Evolutionary conservation across 2,113 vertebrate species (phyloP).

Genomic region (Carollia perspicillata): DNA sequence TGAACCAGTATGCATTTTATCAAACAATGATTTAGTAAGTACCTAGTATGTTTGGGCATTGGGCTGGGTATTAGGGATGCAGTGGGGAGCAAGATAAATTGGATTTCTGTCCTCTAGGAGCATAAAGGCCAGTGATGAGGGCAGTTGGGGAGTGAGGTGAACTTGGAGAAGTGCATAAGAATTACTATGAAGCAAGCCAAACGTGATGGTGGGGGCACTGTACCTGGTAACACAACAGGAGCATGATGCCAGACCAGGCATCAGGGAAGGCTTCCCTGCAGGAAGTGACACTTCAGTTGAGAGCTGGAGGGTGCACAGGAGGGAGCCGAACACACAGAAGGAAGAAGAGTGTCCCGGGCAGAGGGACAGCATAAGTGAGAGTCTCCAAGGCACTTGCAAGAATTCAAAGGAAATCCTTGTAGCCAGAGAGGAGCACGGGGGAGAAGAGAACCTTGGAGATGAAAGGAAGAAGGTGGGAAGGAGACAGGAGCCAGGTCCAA

Average conservation of each 20-base stretch:
- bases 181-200: neutral
- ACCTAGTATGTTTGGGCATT: neutral
- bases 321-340: slow-evolving; percentile 33
- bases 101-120: neutral
- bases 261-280: slow-evolving; percentile 11
- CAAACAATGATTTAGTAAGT: neutral
- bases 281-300: slow-evolving; percentile 41
- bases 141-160: neutral
- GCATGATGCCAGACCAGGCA: neutral
- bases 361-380: slow-evolving; percentile 18
- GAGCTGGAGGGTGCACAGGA: neutral
- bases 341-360: slow-evolving; percentile 22
- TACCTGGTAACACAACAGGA: neutral
- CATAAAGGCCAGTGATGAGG: neutral
- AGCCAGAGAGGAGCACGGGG: neutral
- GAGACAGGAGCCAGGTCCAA: neutral
- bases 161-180: neutral
- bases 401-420: neutral
- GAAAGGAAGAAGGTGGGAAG: too few relatives aligned
- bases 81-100: neutral
- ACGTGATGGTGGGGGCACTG: neutral
- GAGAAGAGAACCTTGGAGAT: neutral
- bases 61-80: neutral
- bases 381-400: neutral
- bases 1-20: neutral